Evolutionary conservation across 23 tunicate species (phyloP).

Genomic region (Diplosoma virens): DNA sequence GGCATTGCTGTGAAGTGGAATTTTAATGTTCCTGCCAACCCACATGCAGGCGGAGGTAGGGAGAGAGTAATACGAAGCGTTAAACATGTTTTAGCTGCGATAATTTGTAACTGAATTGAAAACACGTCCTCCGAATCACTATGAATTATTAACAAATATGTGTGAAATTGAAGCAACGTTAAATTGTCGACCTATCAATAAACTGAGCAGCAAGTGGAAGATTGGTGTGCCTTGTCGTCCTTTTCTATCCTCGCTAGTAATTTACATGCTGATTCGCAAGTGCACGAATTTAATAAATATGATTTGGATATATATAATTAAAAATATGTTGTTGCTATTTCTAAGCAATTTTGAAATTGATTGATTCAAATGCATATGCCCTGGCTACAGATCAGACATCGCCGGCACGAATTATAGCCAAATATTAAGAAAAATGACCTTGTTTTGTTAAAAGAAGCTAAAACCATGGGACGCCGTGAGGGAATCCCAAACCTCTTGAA

Average conservation of each 20-base stretch:
- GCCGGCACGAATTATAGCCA: not conserved
- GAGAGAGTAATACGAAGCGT: too few relatives aligned
- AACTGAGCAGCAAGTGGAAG: not conserved
- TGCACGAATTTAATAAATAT: not conserved
- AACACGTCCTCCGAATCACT: too few relatives aligned
- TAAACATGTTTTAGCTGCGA: too few relatives aligned
- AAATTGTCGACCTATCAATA: conserved; percentile 4
- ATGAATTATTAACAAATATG: not conserved
- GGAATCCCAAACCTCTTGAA: not conserved
- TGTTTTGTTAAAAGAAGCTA: too few relatives aligned
- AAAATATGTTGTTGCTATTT: conserved; percentile 4
- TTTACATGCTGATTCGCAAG: conserved; percentile 3
- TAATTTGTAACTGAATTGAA: too few relatives aligned
- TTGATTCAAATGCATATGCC: conserved; percentile 2
- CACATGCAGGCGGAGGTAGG: too few relatives aligned
- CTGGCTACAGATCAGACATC: conserved; percentile 18
- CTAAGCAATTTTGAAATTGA: not conserved
- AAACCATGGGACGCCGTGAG: conserved; percentile 3
- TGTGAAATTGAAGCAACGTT: conserved; percentile 6
- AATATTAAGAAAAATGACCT: not conserved
- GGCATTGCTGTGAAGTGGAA: too few relatives aligned
- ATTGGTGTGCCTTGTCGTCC: conserved; percentile 8
- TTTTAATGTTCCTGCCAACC: too few relatives aligned
- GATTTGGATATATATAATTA: conserved; percentile 2
- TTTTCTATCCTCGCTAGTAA: not conserved